A percentile compares a stretch with the other conserved stretches of the same genome.
Evolutionary conservation across 37 sponge, comb jelly and placozoan species (phyloP).

Genomic region (Ianthella basta): DNA sequence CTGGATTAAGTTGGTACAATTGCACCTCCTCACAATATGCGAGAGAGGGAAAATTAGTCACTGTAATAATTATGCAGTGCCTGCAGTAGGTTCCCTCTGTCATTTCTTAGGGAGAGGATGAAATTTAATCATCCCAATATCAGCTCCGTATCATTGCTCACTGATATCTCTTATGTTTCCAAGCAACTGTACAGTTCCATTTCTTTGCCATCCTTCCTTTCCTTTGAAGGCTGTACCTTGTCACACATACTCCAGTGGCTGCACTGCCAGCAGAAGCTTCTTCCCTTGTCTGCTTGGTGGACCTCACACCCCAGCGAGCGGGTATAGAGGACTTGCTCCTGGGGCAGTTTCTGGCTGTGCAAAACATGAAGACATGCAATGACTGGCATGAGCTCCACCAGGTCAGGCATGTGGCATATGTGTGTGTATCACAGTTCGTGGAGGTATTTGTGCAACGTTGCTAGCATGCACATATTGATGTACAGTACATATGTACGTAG

Average conservation of each 20-base stretch:
- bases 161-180: not conserved
- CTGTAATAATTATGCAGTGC: too few relatives aligned
- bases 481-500: too few relatives aligned
- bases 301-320: conserved; percentile 53
- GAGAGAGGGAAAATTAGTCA: too few relatives aligned
- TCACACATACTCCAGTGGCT: not conserved
- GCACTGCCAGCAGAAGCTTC: conserved; percentile 25
- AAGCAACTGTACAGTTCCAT: not conserved
- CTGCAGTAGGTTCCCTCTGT: too few relatives aligned
- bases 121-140: too few relatives aligned
- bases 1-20: too few relatives aligned
- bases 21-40: too few relatives aligned
- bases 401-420: not conserved
- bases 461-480: too few relatives aligned
- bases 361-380: conserved; percentile 60
- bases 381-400: conserved; percentile 52
- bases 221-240: conserved; percentile 35
- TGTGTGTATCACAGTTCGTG: too few relatives aligned
- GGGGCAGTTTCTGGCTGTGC: conserved; percentile 52
- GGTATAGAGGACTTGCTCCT: conserved; percentile 62
- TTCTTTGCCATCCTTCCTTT: conserved; percentile 14
- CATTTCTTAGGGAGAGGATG: too few relatives aligned
- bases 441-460: too few relatives aligned
- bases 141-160: too few relatives aligned
- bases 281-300: conserved; percentile 29